Conservation (phyloP, 2,888 invertebrate species). For the Phytoseiulus persimilis region DNA sequence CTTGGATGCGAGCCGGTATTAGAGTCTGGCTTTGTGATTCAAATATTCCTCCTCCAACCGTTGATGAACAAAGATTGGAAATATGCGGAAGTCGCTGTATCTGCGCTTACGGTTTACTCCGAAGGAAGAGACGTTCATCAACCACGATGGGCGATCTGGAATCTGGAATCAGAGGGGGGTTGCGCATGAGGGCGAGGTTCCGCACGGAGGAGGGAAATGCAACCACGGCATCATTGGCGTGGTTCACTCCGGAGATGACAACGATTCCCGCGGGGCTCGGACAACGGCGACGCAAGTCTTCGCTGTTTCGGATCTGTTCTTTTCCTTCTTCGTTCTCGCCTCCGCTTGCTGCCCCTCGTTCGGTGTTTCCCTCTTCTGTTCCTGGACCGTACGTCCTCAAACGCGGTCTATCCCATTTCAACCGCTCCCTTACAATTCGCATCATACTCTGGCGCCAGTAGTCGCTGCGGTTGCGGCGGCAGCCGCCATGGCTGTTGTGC, state of each 20-base stretch:
- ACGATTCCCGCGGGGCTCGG: conserved; percentile 9
- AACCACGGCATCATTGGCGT: neutral
- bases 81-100: neutral
- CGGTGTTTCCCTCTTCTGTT: neutral
- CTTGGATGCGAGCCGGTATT: no score
- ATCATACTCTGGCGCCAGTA: neutral
- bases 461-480: neutral
- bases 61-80: neutral
- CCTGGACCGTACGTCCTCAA: no score
- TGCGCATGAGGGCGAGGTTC: neutral
- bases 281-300: neutral
- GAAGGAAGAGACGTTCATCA: no score
- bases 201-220: neutral
- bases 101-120: no score
- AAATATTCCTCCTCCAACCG: neutral
- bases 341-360: neutral
- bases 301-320: neutral
- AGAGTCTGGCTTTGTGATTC: neutral
- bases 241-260: neutral
- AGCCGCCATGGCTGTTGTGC: neutral
- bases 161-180: neutral
- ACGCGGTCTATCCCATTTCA: neutral
- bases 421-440: neutral
- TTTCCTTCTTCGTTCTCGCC: neutral
- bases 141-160: no score